phyloP scores from a whole-genome alignment of 2,113 vertebrate species.

The Corydoras sp. region DNA sequence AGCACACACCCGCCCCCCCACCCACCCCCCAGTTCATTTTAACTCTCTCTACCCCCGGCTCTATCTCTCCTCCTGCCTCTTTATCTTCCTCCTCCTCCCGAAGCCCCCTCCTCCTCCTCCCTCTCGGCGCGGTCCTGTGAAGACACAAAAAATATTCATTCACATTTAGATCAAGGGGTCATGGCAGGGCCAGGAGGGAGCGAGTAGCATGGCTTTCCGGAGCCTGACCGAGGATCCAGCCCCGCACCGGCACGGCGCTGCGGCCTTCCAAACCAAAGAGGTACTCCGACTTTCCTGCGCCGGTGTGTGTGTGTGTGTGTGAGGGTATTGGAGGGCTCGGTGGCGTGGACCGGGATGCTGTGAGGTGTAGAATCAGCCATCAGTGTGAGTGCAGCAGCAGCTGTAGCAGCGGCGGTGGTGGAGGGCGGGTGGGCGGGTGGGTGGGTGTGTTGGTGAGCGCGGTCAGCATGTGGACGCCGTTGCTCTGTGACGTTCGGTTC shows the following conservation, averaged over 20 bases:
- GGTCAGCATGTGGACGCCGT: slow-evolving; percentile 40
- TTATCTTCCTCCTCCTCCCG: slow-evolving; percentile 36
- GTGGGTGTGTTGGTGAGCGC: slow-evolving; percentile 30
- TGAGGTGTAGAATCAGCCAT: slow-evolving; percentile 4
- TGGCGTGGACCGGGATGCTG: slow-evolving; percentile 30
- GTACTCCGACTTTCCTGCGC: slow-evolving; percentile 53
- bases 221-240: slow-evolving; percentile 70
- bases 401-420: slow-evolving; percentile 9
- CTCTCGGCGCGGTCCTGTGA: slow-evolving; percentile 50
- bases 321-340: slow-evolving; percentile 22
- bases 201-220: slow-evolving; percentile 48
- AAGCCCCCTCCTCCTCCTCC: slow-evolving; percentile 38
- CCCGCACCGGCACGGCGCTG: slow-evolving; percentile 41
- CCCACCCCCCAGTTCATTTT: too few species aligned
- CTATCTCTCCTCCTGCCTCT: slow-evolving; percentile 37
- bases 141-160: slow-evolving; percentile 80
- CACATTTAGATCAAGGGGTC: slow-evolving; percentile 77
- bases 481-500: slow-evolving; percentile 39
- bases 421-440: slow-evolving; percentile 18
- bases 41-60: slow-evolving; percentile 33
- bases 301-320: slow-evolving; percentile 16
- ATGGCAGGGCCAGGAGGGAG: slow-evolving; percentile 69
- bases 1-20: too few species aligned
- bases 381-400: slow-evolving; percentile 5
- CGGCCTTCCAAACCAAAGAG: slow-evolving; percentile 46